phyloP scores from a whole-genome alignment of 2,888 invertebrate species.

The Lepas anatifera region DNA sequence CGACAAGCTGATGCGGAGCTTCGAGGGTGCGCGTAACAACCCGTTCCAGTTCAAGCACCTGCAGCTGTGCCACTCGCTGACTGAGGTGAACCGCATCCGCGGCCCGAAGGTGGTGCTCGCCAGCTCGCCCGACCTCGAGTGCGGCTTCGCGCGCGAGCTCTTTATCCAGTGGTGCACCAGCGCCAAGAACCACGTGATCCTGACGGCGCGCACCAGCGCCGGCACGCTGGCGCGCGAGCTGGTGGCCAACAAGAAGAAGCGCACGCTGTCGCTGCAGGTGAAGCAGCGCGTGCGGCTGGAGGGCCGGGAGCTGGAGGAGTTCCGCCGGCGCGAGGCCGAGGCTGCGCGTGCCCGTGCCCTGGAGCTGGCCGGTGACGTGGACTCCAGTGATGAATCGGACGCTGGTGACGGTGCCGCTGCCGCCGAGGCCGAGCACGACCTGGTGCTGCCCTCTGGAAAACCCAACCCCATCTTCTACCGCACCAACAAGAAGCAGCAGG shows the following conservation, averaged over 20 bases:
- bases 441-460: conserved; percentile 27
- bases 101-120: conserved; percentile 90
- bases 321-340: conserved; percentile 29
- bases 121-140: conserved; percentile 87
- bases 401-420: conserved; percentile 21
- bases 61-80: conserved; percentile 82
- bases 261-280: conserved; percentile 36
- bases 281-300: conserved; percentile 40
- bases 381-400: conserved; percentile 31
- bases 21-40: conserved; percentile 76
- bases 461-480: conserved; percentile 67
- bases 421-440: conserved; percentile 41
- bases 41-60: conserved; percentile 49
- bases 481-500: conserved; percentile 70
- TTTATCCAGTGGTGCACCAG: conserved; percentile 90
- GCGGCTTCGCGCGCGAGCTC: conserved; percentile 86
- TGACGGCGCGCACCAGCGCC: conserved; percentile 59
- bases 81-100: conserved; percentile 70
- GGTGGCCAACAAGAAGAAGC: conserved; percentile 37
- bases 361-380: conserved; percentile 1
- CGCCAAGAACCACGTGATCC: conserved; percentile 82
- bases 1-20: conserved; percentile 87
- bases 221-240: conserved; percentile 41
- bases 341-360: conserved; percentile 19
- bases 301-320: conserved; percentile 43